A percentile compares a stretch with the other conserved stretches of the same genome.
phyloP scores from a whole-genome alignment of 2,113 vertebrate genomes.

The Atrichornis clamosus region DNA sequence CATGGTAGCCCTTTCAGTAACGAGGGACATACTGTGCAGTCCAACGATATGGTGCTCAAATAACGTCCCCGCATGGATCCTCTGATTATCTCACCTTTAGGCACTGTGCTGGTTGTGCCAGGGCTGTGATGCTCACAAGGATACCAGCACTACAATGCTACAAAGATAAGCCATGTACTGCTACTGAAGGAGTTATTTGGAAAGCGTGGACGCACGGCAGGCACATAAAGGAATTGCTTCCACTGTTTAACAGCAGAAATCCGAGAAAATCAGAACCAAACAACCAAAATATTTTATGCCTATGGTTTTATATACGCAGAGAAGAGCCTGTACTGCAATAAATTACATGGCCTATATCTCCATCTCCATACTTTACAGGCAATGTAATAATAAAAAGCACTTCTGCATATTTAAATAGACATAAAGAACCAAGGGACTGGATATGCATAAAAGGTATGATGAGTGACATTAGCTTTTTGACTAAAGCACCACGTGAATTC shows the following conservation, averaged over 20 bases:
- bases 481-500: conserved; percentile 29
- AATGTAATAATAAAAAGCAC: conserved; percentile 35
- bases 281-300: conserved; percentile 16
- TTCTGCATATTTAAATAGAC: conserved; percentile 48
- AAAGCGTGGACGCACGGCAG: neutral
- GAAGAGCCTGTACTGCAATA: neutral
- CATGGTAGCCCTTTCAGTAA: conserved; percentile 76
- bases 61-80: neutral
- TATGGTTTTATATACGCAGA: neutral
- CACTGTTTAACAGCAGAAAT: conserved; percentile 14
- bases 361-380: neutral
- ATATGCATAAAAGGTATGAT: conserved; percentile 49
- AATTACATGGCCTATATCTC: neutral
- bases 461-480: conserved; percentile 58
- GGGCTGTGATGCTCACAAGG: neutral
- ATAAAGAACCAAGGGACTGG: conserved; percentile 45
- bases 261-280: neutral
- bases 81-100: conserved; percentile 69
- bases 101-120: conserved; percentile 46
- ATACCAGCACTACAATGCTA: neutral
- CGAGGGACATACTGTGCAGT: conserved; percentile 41
- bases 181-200: neutral
- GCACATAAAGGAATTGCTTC: neutral
- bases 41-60: conserved; percentile 50
- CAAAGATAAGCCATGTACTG: conserved; percentile 16